These are phyloP conservation scores for Alces alces DNA, from an alignment of 2,113 vertebrate genomes.

Conservation along the genomic window DNA sequence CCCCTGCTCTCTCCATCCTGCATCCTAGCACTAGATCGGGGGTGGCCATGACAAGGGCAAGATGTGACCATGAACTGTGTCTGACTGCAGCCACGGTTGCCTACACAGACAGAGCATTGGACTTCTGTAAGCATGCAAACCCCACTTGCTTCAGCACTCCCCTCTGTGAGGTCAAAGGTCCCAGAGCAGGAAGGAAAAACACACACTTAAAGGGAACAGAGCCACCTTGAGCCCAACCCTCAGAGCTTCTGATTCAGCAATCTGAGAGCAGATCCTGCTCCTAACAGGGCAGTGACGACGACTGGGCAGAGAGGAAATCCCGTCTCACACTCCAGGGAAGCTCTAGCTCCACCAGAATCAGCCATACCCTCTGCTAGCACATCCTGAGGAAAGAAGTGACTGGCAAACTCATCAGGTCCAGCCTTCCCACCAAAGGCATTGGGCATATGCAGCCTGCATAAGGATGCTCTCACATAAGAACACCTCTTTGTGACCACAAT, in stretches of 20 bases:
- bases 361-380: not conserved
- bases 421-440: not conserved
- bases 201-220: not conserved
- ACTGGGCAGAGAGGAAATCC: not conserved
- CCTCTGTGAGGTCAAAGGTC: not conserved
- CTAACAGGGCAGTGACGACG: too few species aligned
- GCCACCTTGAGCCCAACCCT: not conserved
- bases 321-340: not conserved
- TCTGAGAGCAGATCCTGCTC: not conserved
- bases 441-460: not conserved
- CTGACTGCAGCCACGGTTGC: not conserved
- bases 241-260: not conserved
- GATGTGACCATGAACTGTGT: not conserved
- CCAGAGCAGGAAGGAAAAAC: not conserved
- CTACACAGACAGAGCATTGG: not conserved
- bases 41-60: not conserved
- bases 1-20: accelerated
- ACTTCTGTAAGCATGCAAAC: not conserved
- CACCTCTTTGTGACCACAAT: not conserved
- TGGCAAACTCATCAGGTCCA: not conserved
- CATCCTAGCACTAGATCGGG: not conserved
- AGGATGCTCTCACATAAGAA: not conserved
- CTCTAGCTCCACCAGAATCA: not conserved
- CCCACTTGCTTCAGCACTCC: not conserved
- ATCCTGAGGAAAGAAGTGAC: not conserved